Percentiles rank a stretch among this genome's conserved stretches.
These are phyloP conservation scores for Amitus sp. DNA, from an alignment of 2,888 invertebrate species.

Conservation along the genomic window DNA sequence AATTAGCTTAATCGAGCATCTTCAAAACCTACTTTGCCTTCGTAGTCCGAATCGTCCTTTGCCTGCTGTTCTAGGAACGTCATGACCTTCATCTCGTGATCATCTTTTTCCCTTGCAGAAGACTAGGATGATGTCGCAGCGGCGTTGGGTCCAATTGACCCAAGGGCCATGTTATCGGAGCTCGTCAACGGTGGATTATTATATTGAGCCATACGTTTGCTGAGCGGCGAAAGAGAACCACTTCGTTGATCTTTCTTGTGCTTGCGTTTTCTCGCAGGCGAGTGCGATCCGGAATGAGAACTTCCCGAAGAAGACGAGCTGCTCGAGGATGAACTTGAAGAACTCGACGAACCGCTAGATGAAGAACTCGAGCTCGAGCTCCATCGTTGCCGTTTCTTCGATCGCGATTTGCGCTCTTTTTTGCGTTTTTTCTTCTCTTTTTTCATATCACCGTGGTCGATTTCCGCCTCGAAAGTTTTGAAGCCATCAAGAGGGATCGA, in stretches of 20 bases:
- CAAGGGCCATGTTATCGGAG: slow-evolving; percentile 67
- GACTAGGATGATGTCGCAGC: slow-evolving; percentile 66
- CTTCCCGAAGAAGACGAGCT: slow-evolving; percentile 68
- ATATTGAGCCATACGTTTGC: slow-evolving; percentile 85
- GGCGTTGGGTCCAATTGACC: too few relatives aligned
- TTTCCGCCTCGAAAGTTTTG: slow-evolving; percentile 59
- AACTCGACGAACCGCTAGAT: slow-evolving; percentile 75
- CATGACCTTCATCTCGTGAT: slow-evolving; percentile 77
- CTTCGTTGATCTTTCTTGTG: slow-evolving; percentile 74
- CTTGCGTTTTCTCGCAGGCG: slow-evolving; percentile 57
- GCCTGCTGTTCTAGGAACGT: slow-evolving; percentile 82
- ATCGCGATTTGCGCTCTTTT: slow-evolving; percentile 64
- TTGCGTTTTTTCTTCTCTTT: slow-evolving; percentile 66
- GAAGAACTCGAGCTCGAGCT: slow-evolving; percentile 74
- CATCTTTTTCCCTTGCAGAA: slow-evolving; percentile 65
- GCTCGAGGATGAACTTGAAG: slow-evolving; percentile 70
- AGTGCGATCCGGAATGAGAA: slow-evolving; percentile 59
- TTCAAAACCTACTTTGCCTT: slow-evolving; percentile 79
- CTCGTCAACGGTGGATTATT: slow-evolving; percentile 71
- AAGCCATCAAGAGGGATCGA: slow-evolving; percentile 55
- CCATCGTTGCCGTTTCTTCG: slow-evolving; percentile 63
- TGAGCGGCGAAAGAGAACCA: slow-evolving; percentile 82
- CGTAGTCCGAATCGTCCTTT: slow-evolving; percentile 86
- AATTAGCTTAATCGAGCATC: too few relatives aligned
- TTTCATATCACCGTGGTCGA: slow-evolving; percentile 56